Evolutionary conservation across 2,888 invertebrate genomes (phyloP).

Genomic region (Dolichopus griseipennis): DNA sequence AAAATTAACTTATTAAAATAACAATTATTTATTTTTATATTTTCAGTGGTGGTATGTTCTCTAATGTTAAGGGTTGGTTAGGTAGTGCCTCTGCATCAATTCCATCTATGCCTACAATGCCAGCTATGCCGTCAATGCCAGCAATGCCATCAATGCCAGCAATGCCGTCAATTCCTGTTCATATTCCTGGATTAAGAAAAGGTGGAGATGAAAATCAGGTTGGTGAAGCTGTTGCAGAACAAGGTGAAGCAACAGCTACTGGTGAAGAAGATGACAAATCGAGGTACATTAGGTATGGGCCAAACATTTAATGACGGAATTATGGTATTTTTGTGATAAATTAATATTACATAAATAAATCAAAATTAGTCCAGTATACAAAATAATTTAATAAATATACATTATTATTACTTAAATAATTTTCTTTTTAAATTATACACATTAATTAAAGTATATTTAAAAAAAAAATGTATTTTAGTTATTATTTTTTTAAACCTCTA

Average conservation of each 20-base stretch:
- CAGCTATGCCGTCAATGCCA: slow-evolving; percentile 40
- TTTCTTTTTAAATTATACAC: too few species aligned
- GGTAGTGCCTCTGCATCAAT: slow-evolving; percentile 46
- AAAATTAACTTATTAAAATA: too few species aligned
- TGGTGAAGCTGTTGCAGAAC: slow-evolving; percentile 38
- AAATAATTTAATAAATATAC: too few species aligned
- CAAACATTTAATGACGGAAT: slow-evolving; percentile 45
- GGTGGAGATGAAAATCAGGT: slow-evolving; percentile 46
- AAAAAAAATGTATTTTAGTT: too few species aligned
- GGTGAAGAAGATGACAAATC: slow-evolving; percentile 80
- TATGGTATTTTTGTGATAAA: slow-evolving; percentile 27
- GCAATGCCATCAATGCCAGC: slow-evolving; percentile 42
- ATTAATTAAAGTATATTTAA: too few species aligned
- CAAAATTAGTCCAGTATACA: too few species aligned
- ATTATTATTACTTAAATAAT: too few species aligned
- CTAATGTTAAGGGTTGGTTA: slow-evolving; percentile 82
- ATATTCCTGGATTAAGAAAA: slow-evolving; percentile 64
- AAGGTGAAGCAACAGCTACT: slow-evolving; percentile 28
- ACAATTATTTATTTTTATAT: not conserved
- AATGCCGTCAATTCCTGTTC: slow-evolving; percentile 34
- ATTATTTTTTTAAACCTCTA: too few species aligned
- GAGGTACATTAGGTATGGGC: slow-evolving; percentile 71
- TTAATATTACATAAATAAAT: not conserved
- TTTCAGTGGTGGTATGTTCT: slow-evolving; percentile 70
- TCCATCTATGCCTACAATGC: slow-evolving; percentile 43